Percentiles rank a stretch among this genome's conserved stretches.
These are phyloP conservation scores for Sepioteuthis lessoniana DNA, from an alignment of 2,888 invertebrate genomes.

Conservation along the genomic window DNA sequence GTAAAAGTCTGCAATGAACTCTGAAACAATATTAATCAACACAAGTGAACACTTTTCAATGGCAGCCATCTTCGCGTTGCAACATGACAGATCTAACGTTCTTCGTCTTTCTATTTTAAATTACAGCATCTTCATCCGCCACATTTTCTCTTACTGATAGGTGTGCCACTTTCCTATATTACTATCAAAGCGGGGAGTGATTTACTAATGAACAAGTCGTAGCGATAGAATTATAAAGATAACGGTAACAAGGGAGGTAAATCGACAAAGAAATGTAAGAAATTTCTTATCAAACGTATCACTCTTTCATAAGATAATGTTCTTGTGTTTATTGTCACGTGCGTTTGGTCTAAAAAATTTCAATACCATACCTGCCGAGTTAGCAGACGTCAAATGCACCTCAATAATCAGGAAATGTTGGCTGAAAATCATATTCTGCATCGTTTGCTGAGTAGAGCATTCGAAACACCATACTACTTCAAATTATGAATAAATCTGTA, in stretches of 20 bases:
- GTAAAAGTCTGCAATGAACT: background rate
- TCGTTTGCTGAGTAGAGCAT: too few relatives aligned
- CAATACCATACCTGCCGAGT: too few relatives aligned
- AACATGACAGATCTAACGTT: background rate
- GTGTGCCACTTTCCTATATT: background rate
- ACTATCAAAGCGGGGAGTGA: background rate
- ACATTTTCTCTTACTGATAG: background rate
- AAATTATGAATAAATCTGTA: too few relatives aligned
- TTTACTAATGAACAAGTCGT: background rate
- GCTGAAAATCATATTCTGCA: too few relatives aligned
- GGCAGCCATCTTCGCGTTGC: background rate
- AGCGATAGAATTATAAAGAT: background rate
- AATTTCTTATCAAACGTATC: background rate
- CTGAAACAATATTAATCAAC: conserved; percentile 15
- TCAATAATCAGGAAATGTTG: too few relatives aligned
- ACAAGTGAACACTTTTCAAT: background rate
- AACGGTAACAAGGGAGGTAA: background rate
- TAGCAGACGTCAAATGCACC: too few relatives aligned
- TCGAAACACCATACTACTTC: too few relatives aligned
- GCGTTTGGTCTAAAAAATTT: too few relatives aligned
- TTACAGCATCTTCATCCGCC: background rate
- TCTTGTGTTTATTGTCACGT: too few relatives aligned
- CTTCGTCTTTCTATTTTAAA: background rate
- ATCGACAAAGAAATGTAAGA: background rate
- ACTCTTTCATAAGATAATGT: too few relatives aligned